Evolutionary conservation across 2,888 invertebrate species (phyloP).

Genomic region (Polyploca ridens): DNA sequence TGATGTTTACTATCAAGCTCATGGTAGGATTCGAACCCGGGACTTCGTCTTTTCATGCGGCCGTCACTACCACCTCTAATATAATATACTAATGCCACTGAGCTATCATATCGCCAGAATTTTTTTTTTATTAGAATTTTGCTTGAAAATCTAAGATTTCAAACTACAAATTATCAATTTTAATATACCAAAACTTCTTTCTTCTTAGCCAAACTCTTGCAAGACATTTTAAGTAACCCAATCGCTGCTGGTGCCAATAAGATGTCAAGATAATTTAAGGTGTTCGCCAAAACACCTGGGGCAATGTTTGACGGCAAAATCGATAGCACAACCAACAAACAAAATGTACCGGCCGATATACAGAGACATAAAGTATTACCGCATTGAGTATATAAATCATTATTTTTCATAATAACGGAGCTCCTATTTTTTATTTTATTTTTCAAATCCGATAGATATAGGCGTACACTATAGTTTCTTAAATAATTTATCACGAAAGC

Average conservation of each 20-base stretch:
- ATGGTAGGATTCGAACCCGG: too few species aligned
- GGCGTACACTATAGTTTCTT: too few species aligned
- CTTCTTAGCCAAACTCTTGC: slow-evolving; percentile 11
- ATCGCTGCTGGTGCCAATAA: slow-evolving; percentile 60
- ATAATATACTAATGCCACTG: too few species aligned
- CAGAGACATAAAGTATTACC: not conserved
- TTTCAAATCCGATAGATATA: too few species aligned
- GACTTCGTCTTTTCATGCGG: too few species aligned
- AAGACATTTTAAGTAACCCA: slow-evolving; percentile 67
- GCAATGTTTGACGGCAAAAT: slow-evolving; percentile 59
- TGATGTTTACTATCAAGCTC: too few species aligned
- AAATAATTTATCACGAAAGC: too few species aligned
- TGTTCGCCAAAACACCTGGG: slow-evolving; percentile 64
- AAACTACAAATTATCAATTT: not conserved
- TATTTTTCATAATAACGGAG: not conserved
- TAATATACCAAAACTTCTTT: slow-evolving; percentile 30
- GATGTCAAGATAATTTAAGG: slow-evolving; percentile 71
- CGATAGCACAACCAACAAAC: slow-evolving; percentile 57
- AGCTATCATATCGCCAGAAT: too few species aligned
- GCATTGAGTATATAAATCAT: not conserved
- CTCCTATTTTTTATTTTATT: too few species aligned
- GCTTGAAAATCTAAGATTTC: not conserved
- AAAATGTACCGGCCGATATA: slow-evolving; percentile 32
- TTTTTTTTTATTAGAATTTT: too few species aligned
- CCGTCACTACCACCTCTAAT: too few species aligned